Base-by-base conservation (phyloP, 1,140 invertebrate genomes). In the Augochlora pura region DNA sequence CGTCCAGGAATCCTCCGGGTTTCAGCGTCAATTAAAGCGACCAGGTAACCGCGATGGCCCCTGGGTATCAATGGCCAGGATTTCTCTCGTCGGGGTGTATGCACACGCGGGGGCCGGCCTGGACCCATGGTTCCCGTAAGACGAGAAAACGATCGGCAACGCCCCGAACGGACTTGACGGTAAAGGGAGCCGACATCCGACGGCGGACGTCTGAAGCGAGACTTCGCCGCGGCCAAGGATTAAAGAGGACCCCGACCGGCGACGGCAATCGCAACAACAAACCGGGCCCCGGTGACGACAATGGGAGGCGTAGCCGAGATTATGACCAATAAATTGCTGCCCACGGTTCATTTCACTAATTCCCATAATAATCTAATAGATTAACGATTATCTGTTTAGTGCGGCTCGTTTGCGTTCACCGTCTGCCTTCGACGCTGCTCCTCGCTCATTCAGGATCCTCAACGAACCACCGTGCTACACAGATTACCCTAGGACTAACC, bases 381-480 rank as follows among this genome's bases (percentile, higher is more conserved):
- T 93, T 93, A 86, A 92, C 89, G 90, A 92, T 93, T 93, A 93
- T 93, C 86, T 92, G 86, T 91, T 92, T 92, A 92, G 88, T 89
- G 81, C 90, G 90, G 86, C 88, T 93, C 89, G 90, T 92, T 92
- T 91, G 89, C 86, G 75, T 83, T 77, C n/a, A n/a, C 70, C 60
- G 57, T 23, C 75, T 25, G 18, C 57, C 52, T 14, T 63, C 54
- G 21, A 16, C 1, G 42, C 18, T 39, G 23, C 27, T 27, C 49
- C 21, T 5, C n/a, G 77, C 59, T 84, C 71, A 76, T 80, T 80
- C 38, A 80, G 71, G 54, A 71, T 80, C 59, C 32, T 84, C 62
- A 84, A 84, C 84, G 83, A 80, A 83, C 68, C 49, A 54, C 12
- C 57, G 14, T 6, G n/a, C n/a, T 23, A 25, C 12, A 62, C 54